Evolutionary conservation across 1,140 invertebrate species (phyloP), one percentile per base, ranked within the genome.

Genomic region (Ips nitidus): DNA sequence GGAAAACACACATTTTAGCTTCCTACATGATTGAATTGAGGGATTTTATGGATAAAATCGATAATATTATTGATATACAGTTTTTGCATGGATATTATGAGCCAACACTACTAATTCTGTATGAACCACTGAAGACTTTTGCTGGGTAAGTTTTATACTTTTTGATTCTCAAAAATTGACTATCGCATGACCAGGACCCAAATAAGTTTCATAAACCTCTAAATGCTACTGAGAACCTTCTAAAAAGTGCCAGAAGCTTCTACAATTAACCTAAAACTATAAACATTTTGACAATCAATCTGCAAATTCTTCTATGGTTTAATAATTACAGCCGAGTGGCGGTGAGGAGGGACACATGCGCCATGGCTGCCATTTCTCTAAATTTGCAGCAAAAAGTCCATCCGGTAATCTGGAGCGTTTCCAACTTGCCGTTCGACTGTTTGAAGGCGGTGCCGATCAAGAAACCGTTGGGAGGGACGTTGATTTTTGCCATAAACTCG

Each of bases 71-170:
- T 73, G 98, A 99, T 81, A 90, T 99, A 74, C 94, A 98, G 81
- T 99, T 99, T 84, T 84, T 99, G 4, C 91, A 99, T 84, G 97
- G 98, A 37, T 99, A 99, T 82, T 98, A 98, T 82, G 97, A 99
- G 81, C 98, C 98, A 0, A 99, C 98, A 1, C 81, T 99, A 47
- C 83, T 99, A 53, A 91, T 99, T 75, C 83, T 99, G 4, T 99
- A 98, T 84, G 98, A 99, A 81, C 97, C 98, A 45, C 88, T 98
- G 0, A 90, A 93, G 78, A 99, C 98, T 50, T 99, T 98, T 84
- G 85, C 97, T 72, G 97, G 98, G 92, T 95, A 87, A 86, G 70
- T 70, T 55, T 2, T 38, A 55, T 37, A 36, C n/a, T 2, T 36
- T 22, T 22, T 22, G 22, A 22, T 22, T 22, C 22, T 22, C 22